Percentiles rank a stretch among this genome's conserved stretches.
Evolutionary conservation across 2,113 vertebrate species (phyloP).

Genomic region (Pyrgilauda ruficollis): DNA sequence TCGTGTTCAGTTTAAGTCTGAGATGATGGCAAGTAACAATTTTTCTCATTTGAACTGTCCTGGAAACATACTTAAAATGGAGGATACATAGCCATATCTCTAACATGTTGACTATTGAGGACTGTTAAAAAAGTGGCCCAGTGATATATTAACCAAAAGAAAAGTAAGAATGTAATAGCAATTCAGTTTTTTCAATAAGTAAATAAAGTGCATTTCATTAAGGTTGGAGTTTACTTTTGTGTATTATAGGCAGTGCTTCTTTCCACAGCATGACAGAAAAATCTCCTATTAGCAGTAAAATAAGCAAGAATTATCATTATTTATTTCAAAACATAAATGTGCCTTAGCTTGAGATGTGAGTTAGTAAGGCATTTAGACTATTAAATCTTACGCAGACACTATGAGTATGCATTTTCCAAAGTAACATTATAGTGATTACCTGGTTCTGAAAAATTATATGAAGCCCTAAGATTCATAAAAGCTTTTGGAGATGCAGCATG

Average conservation of each 20-base stretch:
- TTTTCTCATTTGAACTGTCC: neutral
- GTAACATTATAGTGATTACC: neutral
- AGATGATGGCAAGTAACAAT: neutral
- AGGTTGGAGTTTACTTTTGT: neutral
- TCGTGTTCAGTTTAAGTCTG: neutral
- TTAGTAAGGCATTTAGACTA: constrained; percentile 2
- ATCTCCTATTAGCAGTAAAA: neutral
- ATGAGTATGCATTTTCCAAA: neutral
- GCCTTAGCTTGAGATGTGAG: neutral
- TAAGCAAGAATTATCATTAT: neutral
- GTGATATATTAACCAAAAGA: neutral
- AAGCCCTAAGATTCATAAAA: neutral
- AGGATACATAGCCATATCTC: neutral
- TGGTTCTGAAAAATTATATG: neutral
- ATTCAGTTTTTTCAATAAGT: neutral
- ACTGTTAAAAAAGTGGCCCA: neutral
- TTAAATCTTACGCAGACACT: neutral
- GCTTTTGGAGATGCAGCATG: neutral
- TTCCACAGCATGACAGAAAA: neutral
- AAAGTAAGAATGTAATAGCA: neutral
- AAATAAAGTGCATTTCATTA: neutral
- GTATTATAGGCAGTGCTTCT: neutral
- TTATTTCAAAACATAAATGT: constrained; percentile 34
- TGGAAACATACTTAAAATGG: neutral
- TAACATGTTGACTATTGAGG: neutral